phyloP scores from a whole-genome alignment of 1,140 invertebrate species.

The Bombus affinis region DNA sequence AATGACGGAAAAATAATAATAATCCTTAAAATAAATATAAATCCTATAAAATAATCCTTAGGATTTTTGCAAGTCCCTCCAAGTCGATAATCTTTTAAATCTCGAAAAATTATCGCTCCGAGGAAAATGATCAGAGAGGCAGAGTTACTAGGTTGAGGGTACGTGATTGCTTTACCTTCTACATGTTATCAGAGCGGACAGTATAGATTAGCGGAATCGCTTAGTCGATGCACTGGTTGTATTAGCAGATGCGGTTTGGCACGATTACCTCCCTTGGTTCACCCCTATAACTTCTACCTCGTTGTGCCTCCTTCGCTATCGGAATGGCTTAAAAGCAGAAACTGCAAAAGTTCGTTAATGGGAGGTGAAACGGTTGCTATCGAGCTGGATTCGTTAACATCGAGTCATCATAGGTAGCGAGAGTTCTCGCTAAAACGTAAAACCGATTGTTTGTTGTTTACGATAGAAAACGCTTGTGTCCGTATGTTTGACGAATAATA shows the following conservation, averaged over 20 bases:
- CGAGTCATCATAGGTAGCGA: neutral
- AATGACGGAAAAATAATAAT: neutral
- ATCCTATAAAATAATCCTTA: neutral
- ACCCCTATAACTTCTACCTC: constrained; percentile 11
- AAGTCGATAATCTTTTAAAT: constrained; percentile 1
- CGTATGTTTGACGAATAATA: neutral
- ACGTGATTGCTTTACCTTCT: constrained; percentile 51
- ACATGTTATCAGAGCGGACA: constrained; percentile 61
- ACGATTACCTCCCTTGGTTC: constrained; percentile 57
- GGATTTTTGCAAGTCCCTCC: neutral
- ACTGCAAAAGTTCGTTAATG: constrained; percentile 64
- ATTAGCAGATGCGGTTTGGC: constrained; percentile 68
- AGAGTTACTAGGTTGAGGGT: constrained; percentile 1
- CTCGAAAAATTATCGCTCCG: constrained; percentile 26
- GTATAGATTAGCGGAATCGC: constrained; percentile 66
- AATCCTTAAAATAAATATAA: no score
- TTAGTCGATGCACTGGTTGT: constrained; percentile 60
- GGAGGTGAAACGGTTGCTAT: constrained; percentile 47
- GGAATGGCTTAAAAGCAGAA: constrained; percentile 53
- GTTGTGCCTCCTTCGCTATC: constrained; percentile 37
- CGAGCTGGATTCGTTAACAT: constrained; percentile 32
- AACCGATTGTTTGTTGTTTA: neutral
- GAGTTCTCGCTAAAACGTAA: neutral
- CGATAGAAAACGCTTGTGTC: neutral
- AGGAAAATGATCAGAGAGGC: constrained; percentile 46